Evolutionary conservation across 2,888 invertebrate genomes (phyloP), one percentile per base, ranked within the genome.

Genomic region (Cistogaster globosa): DNA sequence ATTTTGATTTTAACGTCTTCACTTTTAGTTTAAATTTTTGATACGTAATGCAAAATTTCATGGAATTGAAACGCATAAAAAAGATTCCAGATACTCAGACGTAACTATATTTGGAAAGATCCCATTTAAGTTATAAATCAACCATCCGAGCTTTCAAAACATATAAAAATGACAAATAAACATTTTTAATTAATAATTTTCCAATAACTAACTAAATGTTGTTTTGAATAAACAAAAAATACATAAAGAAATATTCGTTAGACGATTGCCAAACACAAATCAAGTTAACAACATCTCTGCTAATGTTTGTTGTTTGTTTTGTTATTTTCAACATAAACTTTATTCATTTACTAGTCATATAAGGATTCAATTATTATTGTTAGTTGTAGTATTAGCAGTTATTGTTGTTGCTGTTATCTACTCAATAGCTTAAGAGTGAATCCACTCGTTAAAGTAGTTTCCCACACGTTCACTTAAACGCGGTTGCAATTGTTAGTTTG

Each of bases 321-420:
- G n/a, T 55, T 55, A 45, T 51, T 55, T 53, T 18, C 14, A 63
- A 26, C 16, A 38, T 55, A 75, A 48, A 53, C 12, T 51, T 26
- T 26, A 26, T 26, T 60, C 36, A 62, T 67, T 71, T 67, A 77
- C 57, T 77, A 57, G 60, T 45, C 85, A 79, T 79, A 82, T 79
- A 82, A 82, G 82, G 82, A 85, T 71, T 63, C 82, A 85, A 82
- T 85, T 82, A 67, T 60, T 16, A 22, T 60, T 79, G 63, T 63
- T 38, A 69, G 48, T 32, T 7, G 45, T 38, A 0, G 22, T 20
- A 20, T 18, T 12, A 63, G 55, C 14, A 32, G n/a, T 69, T 62
- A 32, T n/a, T 16, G 42, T 62, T 9, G 58, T 60, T 51, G 42
- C 6, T 32, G n/a, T 45, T 42, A 32, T 36, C 53, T 36, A 32